These are phyloP conservation scores for cattle (Bos taurus) DNA, from an alignment of 2,113 vertebrate genomes.

Conservation along the genomic window ARS-UCD2.0 NC_037348.1:38383001-38383500, in stretches of 20 bases:
- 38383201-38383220: neutral
- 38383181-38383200: neutral
- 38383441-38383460: neutral
- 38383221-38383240: neutral
- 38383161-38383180: neutral
- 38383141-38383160: neutral
- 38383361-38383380: neutral
- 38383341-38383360: neutral
- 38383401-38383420: neutral
- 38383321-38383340: neutral
- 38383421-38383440: neutral
- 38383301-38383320: neutral
- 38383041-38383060: neutral
- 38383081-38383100: neutral
- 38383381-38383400: neutral
- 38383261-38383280: neutral
- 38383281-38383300: neutral
- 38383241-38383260: neutral
- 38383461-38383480: neutral
- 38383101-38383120: neutral
- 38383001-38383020: neutral
- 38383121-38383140: neutral
- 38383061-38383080: neutral
- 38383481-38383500: neutral
- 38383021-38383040: neutral